Conservation (phyloP, 2,113 vertebrate genomes). For the Chroicocephalus ridibundus region DNA sequence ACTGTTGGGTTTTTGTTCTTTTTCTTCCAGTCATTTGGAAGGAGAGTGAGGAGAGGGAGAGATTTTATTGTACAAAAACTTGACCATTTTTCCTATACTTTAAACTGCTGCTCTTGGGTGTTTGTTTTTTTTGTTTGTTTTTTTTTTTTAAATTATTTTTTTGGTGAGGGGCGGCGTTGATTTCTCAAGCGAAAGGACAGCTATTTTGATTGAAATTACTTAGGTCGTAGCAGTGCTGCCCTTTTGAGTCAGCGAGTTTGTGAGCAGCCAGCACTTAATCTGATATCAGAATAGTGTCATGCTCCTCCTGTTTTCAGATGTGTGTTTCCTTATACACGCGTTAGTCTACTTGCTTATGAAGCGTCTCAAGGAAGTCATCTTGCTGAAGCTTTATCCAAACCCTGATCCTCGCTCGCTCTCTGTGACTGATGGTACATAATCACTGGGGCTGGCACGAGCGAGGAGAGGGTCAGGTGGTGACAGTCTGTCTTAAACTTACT, state of each 20-base stretch:
- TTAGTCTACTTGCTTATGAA: neutral
- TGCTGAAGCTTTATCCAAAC: neutral
- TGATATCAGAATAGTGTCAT: neutral
- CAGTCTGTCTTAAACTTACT: neutral
- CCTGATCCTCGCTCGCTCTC: neutral
- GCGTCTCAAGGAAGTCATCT: neutral
- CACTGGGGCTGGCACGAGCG: neutral
- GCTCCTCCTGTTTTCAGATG: neutral
- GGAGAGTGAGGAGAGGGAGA: neutral
- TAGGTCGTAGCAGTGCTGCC: neutral
- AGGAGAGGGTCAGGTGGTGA: neutral
- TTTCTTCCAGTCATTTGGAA: neutral
- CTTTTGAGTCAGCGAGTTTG: neutral
- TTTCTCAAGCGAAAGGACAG: neutral
- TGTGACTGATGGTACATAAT: neutral
- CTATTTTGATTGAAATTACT: neutral
- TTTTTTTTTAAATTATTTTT: neutral
- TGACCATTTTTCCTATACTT: neutral
- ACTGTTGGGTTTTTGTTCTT: neutral
- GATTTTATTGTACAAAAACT: neutral
- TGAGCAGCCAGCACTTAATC: neutral
- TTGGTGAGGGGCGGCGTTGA: neutral
- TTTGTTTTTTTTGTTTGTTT: neutral
- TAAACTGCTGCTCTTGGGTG: neutral
- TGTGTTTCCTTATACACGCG: neutral